Base-by-base conservation (phyloP, 2,888 invertebrate genomes). In the Xylota segnis region DNA sequence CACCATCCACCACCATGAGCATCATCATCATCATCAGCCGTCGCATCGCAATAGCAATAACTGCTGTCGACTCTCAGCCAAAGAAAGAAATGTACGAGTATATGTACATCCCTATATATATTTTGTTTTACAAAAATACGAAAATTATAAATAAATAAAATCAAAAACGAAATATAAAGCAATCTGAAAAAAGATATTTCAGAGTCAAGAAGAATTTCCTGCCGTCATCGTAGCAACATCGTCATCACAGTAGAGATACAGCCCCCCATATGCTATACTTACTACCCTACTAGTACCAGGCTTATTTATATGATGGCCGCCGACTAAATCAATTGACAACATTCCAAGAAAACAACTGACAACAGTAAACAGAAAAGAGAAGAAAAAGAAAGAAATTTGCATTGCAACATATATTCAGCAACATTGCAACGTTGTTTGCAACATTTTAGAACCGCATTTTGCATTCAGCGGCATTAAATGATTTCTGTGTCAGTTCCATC, bases 121-220 rank as follows among this genome's bases (percentile, higher is more conserved):
- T 59, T 71, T 59, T 34, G 52, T 50, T 68, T 63, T 56, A 50
- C 75, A 75, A 70, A 79, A 79, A 84, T 66, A 81, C 79, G 58
- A 84, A 68, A 81, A 77, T 82, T 82, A 82, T 70, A 86, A 82
- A 82, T 82, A 86, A 86, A 86, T 82, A 71, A 77, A 61, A 63
- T 68, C 16, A 52, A 84, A 59, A 79, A 59, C 3, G 40, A 79
- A 54, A 65, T 66, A 74, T 40, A 63, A 23, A 47, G 58, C 29
- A 10, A 43, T 37, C 47, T 66, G n/a, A 63, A 70, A 76, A 63
- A 70, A 76, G 50, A 76, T 76, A 82, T 71, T 77, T 66, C 76
- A 77, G 52, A 75, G 66, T 59, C 58, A 66, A 70, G 56, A 54
- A 82, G 81, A 86, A 86, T 86, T 82, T 86, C 82, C 82, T 86